phyloP scores from a whole-genome alignment of 2,113 vertebrate species.

The Phycodurus eques region DNA sequence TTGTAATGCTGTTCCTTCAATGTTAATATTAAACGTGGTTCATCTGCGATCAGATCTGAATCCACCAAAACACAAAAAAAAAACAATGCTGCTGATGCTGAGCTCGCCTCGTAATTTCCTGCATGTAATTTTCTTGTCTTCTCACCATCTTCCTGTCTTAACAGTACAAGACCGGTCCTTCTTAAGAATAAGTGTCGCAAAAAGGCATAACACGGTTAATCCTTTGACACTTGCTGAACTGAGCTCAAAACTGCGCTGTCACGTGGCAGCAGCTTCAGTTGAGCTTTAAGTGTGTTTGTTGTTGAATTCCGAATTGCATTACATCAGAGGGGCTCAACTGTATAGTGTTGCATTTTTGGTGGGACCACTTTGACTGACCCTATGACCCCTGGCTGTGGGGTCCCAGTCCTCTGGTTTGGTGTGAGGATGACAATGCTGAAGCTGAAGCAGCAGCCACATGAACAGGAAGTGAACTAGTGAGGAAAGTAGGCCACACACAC shows the following conservation, averaged over 20 bases:
- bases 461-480: constrained; percentile 26
- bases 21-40: background rate
- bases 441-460: constrained; percentile 21
- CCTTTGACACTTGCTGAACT: background rate
- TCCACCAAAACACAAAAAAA: background rate
- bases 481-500: constrained; percentile 4
- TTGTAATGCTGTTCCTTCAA: background rate
- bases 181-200: background rate
- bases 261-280: background rate
- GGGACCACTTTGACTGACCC: background rate
- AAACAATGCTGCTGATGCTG: background rate
- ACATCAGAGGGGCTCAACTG: background rate
- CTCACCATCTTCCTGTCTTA: background rate
- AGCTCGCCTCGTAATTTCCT: background rate
- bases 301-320: background rate
- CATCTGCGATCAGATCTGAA: background rate
- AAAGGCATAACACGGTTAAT: background rate
- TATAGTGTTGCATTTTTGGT: background rate
- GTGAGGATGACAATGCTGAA: background rate
- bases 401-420: background rate
- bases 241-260: background rate
- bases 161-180: background rate
- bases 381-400: background rate
- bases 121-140: background rate
- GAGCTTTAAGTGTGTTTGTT: background rate